Evolutionary conservation across 2,113 vertebrate species (phyloP), one percentile per base, ranked within the genome.

Genomic region (Nesogale talazaci): DNA sequence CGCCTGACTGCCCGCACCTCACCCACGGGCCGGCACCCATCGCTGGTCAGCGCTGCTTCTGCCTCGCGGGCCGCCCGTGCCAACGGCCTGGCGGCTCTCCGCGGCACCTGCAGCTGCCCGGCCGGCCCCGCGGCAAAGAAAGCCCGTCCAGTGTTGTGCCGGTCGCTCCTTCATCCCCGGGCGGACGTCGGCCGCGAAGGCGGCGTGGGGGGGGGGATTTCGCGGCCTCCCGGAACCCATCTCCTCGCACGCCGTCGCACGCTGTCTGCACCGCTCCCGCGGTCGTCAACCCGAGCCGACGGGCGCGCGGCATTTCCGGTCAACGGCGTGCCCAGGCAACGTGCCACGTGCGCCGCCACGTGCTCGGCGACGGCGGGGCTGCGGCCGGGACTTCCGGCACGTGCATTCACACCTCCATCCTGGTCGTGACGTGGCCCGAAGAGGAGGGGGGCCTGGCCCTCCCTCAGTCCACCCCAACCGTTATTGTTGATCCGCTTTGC

Each of bases 91-190:
- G 36, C 0, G 0, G 29, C 38, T 38, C 52, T 16, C 29, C 72
- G 4, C 0, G 38, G 34, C 31, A n/a, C 78, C 36, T 3, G 3
- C 3, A n/a, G 59, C 36, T n/a, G n/a, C n/a, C 36, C 78, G 14
- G 1, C 63, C 1, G 0, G 10, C 69, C 76, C 0, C 0, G n/a
- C 40, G 87, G 57, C 57, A 76, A 56, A 65, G 19, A 31, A 81
- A 90, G 75, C n/a, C 52, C n/a, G 74, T 81, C 87, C 61, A 63
- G 70, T 59, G 63, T 29, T 86, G 27, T n/a, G 61, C 46, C 16
- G n/a, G 56, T 74, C 86, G 38, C 86, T 59, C 59, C 31, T 61
- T 77, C 65, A 63, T 74, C 67, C 46, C 90, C 56, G 87, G 77
- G 15, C 65, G 59, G 38, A 90, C 31, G 0, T 1, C 1, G 1